Evolutionary conservation across 2,888 invertebrate species (phyloP), one percentile per base, ranked within the genome.

Genomic region (Aspidiotus rigidus): DNA sequence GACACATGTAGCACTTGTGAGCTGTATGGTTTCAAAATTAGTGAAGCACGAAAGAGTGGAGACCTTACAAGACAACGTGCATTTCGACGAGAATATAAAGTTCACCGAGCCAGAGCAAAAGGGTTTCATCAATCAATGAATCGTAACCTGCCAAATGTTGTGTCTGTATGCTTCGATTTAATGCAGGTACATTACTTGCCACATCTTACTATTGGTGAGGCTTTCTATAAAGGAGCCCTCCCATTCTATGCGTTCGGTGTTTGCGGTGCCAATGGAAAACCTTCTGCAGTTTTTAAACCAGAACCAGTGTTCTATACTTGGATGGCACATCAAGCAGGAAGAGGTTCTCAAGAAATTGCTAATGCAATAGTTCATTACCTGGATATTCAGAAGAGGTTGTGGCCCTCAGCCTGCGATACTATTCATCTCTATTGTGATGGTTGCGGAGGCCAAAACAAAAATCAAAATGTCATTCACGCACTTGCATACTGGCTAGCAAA

Each of bases 181-280:
- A 15, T 17, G 59, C 59, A 59, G 17, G 59, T 59, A 10, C 59
- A 59, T 59, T 59, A 59, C 17, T 16, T 59, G 10, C 59, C 59
- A 10, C 16, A 59, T 7, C 10, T 59, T 7, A 59, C 10, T 7
- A 59, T 59, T 16, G 59, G 28, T 5, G 59, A 59, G 17, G 59
- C 17, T 6, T 59, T 59, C 28, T 59, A 59, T 16, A n/a, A 17
- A 59, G 6, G 59, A 13, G 17, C 15, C 15, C 16, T 59, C 3
- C 7, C 8, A 16, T 59, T 11, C 10, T 59, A 59, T 28, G 16
- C 59, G 28, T 59, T 59, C 28, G 16, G 15, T 16, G 59, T 59
- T 28, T 9, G 17, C 10, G 59, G 28, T 59, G 17, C 28, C 6
- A 9, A 7, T 7, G 6, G 13, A 7, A 59, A 59, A 16, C 6